Percentiles rank a stretch among this genome's conserved stretches.
Evolutionary conservation across 2,888 invertebrate species (phyloP).

Genomic region (Arctia plantaginis): DNA sequence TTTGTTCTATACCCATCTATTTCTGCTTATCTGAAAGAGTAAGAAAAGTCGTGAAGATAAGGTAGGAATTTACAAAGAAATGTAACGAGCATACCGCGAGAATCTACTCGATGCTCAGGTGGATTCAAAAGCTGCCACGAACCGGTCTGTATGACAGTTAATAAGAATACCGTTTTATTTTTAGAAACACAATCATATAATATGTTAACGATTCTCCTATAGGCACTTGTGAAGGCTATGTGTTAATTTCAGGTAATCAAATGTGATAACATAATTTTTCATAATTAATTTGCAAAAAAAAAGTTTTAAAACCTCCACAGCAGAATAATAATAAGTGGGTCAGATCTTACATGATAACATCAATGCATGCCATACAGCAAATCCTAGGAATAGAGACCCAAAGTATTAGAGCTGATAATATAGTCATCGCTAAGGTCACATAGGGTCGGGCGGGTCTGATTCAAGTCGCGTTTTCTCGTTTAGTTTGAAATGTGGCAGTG

Average conservation of each 20-base stretch:
- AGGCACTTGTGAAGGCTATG: background rate
- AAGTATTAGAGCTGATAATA: background rate
- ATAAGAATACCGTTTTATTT: conserved; percentile 65
- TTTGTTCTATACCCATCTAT: conserved; percentile 13
- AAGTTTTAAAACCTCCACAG: background rate
- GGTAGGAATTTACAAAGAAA: conserved; percentile 55
- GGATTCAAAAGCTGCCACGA: conserved; percentile 60
- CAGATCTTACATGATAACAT: background rate
- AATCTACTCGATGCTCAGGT: conserved; percentile 52
- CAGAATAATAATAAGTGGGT: background rate
- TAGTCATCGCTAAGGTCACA: background rate
- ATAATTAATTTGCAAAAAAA: background rate
- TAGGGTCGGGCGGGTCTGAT: background rate
- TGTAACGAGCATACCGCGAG: conserved; percentile 54
- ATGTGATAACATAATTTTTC: background rate
- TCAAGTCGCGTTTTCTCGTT: background rate
- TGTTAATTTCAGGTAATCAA: background rate
- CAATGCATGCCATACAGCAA: background rate
- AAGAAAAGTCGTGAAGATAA: conserved; percentile 49
- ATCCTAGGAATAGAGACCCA: background rate
- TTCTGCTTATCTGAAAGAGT: conserved; percentile 38
- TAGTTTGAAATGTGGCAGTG: background rate
- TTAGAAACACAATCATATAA: conserved; percentile 57
- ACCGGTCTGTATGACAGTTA: conserved; percentile 66
- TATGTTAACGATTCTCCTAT: conserved; percentile 42